phyloP scores from a whole-genome alignment of 2,888 invertebrate genomes.

The Galerucella pusilla region DNA sequence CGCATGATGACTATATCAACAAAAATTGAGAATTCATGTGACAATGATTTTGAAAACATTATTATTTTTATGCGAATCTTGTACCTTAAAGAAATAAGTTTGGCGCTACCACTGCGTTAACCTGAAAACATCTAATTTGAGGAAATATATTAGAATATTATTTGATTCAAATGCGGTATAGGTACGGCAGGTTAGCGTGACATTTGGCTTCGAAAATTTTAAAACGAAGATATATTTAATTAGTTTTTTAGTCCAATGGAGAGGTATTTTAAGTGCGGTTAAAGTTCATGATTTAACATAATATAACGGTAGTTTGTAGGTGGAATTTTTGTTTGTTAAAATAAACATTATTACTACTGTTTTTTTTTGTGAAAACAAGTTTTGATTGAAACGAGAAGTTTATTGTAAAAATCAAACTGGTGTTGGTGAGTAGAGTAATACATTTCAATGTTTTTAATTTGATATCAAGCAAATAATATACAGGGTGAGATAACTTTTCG shows the following conservation, averaged over 20 bases:
- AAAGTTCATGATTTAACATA: constrained; percentile 5
- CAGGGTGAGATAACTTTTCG: too few species aligned
- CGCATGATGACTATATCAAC: too few species aligned
- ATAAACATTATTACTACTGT: not conserved
- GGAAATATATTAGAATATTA: constrained; percentile 14
- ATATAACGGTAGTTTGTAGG: constrained; percentile 1
- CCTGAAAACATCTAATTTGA: constrained; percentile 16
- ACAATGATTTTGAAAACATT: not conserved
- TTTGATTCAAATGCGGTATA: constrained; percentile 6
- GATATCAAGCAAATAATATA: too few species aligned
- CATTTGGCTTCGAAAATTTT: constrained; percentile 18
- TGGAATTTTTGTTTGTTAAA: constrained; percentile 8
- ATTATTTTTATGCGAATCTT: too few species aligned
- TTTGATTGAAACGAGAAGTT: too few species aligned
- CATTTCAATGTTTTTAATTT: too few species aligned
- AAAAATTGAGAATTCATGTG: too few species aligned
- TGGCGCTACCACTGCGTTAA: constrained; percentile 3
- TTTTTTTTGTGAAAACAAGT: not conserved
- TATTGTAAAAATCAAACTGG: not conserved
- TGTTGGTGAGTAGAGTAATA: too few species aligned
- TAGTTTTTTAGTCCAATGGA: constrained; percentile 17
- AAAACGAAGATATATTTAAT: constrained; percentile 8
- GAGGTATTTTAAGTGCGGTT: constrained; percentile 22
- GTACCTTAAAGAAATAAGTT: not conserved
- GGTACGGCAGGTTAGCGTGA: constrained; percentile 19